These are phyloP conservation scores for Arctopsyche grandis DNA, from an alignment of 1,140 invertebrate species.

Conservation along the genomic window DNA sequence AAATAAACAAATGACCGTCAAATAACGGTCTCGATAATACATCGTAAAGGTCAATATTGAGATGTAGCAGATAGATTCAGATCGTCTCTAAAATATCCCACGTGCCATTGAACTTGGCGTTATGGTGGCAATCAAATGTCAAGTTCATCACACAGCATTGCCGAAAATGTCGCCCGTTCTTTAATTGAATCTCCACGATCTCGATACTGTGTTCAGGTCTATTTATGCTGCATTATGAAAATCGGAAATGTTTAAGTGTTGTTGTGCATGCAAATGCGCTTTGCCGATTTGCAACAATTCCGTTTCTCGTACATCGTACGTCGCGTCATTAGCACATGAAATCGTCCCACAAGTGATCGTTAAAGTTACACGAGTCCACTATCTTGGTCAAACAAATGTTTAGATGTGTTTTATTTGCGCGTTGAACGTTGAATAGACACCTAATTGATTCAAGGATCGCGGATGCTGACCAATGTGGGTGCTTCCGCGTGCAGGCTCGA, in stretches of 20 bases:
- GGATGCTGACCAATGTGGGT: not conserved
- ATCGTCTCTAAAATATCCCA: constrained; percentile 18
- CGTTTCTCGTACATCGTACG: too few relatives aligned
- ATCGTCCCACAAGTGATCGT: too few relatives aligned
- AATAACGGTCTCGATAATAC: constrained; percentile 36
- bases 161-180: not conserved
- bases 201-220: too few relatives aligned
- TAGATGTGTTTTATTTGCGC: too few relatives aligned
- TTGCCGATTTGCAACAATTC: too few relatives aligned
- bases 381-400: too few relatives aligned
- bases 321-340: too few relatives aligned
- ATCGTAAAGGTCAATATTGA: constrained; percentile 40
- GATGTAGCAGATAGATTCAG: constrained; percentile 22
- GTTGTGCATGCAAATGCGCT: too few relatives aligned
- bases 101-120: constrained; percentile 47
- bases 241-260: too few relatives aligned
- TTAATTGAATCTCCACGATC: too few relatives aligned
- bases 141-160: constrained; percentile 19
- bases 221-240: too few relatives aligned
- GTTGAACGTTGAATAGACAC: constrained; percentile 22
- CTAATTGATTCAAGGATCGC: constrained; percentile 37
- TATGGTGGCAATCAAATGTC: constrained; percentile 13
- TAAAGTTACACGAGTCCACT: too few relatives aligned
- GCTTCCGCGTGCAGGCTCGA: constrained; percentile 10
- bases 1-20: not conserved